These are phyloP conservation scores for Conomelus anceps DNA, from an alignment of 2,888 invertebrate genomes.

Conservation along the genomic window DNA sequence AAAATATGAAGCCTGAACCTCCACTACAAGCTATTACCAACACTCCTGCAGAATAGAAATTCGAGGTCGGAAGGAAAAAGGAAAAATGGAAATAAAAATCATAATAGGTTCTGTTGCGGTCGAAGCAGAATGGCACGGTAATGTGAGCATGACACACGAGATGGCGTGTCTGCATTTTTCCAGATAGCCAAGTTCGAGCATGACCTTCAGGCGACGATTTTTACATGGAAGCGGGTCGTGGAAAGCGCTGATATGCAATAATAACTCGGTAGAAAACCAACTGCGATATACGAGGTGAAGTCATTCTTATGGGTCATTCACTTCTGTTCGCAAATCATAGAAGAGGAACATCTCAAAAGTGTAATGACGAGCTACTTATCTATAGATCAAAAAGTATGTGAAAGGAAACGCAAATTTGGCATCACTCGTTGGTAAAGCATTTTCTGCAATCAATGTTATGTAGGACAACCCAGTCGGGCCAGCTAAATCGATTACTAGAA, in stretches of 20 bases:
- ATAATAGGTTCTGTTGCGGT: background rate
- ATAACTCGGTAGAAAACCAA: background rate
- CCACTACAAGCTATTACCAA: background rate
- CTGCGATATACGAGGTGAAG: background rate
- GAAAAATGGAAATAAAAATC: background rate
- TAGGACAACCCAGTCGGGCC: background rate
- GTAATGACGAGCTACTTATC: background rate
- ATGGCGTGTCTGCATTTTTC: background rate
- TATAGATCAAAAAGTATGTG: background rate
- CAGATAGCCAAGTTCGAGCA: background rate
- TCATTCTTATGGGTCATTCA: background rate
- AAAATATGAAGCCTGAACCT: background rate
- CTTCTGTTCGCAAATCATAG: background rate
- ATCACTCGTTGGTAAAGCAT: background rate
- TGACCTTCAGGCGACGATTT: background rate
- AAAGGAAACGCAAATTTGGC: background rate
- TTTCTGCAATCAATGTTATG: background rate
- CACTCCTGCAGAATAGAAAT: background rate
- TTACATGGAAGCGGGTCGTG: background rate
- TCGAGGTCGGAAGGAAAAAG: background rate
- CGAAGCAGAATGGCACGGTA: background rate
- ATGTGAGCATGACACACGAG: background rate
- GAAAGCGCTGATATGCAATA: background rate
- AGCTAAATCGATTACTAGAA: background rate
- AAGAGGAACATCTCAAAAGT: background rate